Percentiles rank a stretch among this genome's conserved stretches.
Evolutionary conservation across 2,113 vertebrate genomes (phyloP).

Genomic region (Probosciger aterrimus): DNA sequence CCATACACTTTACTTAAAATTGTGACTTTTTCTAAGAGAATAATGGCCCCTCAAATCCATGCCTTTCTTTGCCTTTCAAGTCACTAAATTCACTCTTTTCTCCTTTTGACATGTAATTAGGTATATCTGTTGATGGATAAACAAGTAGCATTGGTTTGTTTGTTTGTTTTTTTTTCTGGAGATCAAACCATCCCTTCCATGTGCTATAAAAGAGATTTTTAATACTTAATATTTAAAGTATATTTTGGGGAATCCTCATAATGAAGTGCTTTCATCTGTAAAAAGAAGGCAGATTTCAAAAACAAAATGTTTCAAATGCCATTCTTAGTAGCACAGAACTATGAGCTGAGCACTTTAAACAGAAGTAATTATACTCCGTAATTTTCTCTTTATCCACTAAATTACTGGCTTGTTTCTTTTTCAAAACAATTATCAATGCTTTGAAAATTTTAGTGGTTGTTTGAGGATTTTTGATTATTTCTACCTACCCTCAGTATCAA

Average conservation of each 20-base stretch:
- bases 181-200: conserved; percentile 53
- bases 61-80: conserved; percentile 55
- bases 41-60: neutral
- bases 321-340: neutral
- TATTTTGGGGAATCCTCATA: conserved; percentile 59
- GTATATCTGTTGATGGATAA: conserved; percentile 71
- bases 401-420: conserved; percentile 6
- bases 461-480: neutral
- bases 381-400: conserved; percentile 39
- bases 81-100: conserved; percentile 15
- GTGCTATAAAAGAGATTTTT: conserved; percentile 55
- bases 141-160: conserved; percentile 52
- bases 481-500: neutral
- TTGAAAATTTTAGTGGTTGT: neutral
- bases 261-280: conserved; percentile 69
- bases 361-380: conserved; percentile 21
- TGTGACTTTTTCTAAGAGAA: neutral
- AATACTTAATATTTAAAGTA: conserved; percentile 76
- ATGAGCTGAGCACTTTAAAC: conserved; percentile 24
- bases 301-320: conserved; percentile 62
- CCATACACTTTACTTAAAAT: neutral
- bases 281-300: conserved; percentile 48
- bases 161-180: neutral
- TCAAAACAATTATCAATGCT: neutral
- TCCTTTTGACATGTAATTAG: conserved; percentile 69